phyloP scores from a whole-genome alignment of 2,888 invertebrate species.

The Chymomyza caudatula region DNA sequence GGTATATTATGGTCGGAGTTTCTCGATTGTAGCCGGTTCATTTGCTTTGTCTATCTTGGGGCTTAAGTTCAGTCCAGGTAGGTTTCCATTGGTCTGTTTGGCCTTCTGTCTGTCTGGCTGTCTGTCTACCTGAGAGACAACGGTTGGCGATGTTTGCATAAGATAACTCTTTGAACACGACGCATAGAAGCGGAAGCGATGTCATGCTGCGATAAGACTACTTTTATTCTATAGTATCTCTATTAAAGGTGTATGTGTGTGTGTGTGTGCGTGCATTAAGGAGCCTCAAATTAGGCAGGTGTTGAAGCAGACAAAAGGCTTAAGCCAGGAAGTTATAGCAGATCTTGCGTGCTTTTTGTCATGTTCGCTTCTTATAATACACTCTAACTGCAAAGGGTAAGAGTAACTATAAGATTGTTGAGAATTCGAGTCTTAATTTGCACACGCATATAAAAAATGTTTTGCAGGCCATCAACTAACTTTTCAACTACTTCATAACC shows the following conservation, averaged over 20 bases:
- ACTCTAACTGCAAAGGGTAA: too few species aligned
- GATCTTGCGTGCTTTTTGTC: not conserved
- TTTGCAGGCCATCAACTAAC: too few species aligned
- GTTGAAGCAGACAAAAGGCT: not conserved
- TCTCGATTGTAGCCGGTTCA: too few species aligned
- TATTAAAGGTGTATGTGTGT: not conserved
- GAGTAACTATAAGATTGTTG: too few species aligned
- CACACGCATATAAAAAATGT: too few species aligned
- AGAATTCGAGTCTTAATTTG: too few species aligned
- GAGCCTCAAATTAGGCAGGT: not conserved
- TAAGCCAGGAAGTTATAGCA: not conserved
- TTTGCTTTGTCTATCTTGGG: too few species aligned
- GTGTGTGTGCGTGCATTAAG: not conserved
- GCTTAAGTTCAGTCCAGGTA: not conserved
- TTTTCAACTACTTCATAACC: too few species aligned
- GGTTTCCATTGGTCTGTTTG: too few species aligned
- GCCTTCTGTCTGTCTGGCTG: not conserved
- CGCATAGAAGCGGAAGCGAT: slow-evolving; percentile 49
- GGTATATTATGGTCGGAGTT: too few species aligned
- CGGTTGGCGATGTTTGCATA: slow-evolving; percentile 44
- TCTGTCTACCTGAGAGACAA: slow-evolving; percentile 12
- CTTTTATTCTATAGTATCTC: slow-evolving; percentile 1
- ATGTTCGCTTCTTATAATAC: too few species aligned
- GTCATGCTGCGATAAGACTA: slow-evolving; percentile 43
- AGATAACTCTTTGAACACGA: slow-evolving; percentile 31